A percentile compares a stretch with the other conserved stretches of the same genome.
phyloP scores from a whole-genome alignment of 1,140 invertebrate genomes.

The Meteorus sp. region DNA sequence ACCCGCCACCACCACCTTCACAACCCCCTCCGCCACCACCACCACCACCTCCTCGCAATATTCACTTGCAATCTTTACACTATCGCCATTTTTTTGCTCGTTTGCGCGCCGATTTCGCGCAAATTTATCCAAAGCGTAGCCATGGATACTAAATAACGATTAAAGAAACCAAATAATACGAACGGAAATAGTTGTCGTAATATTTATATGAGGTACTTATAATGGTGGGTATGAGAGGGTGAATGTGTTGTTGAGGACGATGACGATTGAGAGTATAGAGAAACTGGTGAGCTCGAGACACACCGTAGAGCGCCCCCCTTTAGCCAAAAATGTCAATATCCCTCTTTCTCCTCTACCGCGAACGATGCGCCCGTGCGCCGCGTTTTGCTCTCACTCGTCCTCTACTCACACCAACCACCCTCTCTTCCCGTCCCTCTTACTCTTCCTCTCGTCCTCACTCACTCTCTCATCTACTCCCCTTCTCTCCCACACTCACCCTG shows the following conservation, averaged over 20 bases:
- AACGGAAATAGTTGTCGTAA: no score
- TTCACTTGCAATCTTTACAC: constrained; percentile 8
- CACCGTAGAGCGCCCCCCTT: constrained; percentile 41
- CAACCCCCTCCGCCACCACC: no score
- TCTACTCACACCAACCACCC: no score
- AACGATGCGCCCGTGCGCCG: constrained; percentile 38
- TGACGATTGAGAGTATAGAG: no score
- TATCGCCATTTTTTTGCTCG: neutral
- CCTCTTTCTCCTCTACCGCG: constrained; percentile 43
- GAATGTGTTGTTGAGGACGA: no score
- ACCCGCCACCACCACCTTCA: no score
- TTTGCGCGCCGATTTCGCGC: constrained; percentile 22
- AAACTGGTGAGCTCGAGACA: no score
- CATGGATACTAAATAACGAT: constrained; percentile 41
- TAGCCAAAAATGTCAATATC: constrained; percentile 57
- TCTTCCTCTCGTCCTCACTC: constrained; percentile 1
- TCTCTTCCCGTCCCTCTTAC: constrained; percentile 1
- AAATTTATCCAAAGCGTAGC: constrained; percentile 32
- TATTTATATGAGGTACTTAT: no score
- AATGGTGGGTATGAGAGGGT: no score
- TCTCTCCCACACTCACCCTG: neutral
- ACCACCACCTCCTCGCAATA: neutral
- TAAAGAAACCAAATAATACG: constrained; percentile 24
- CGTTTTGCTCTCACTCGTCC: constrained; percentile 21
- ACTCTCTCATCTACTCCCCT: neutral